phyloP scores from a whole-genome alignment of 2,797 vertebrate genomes.

The Gallinago stenura region DNA sequence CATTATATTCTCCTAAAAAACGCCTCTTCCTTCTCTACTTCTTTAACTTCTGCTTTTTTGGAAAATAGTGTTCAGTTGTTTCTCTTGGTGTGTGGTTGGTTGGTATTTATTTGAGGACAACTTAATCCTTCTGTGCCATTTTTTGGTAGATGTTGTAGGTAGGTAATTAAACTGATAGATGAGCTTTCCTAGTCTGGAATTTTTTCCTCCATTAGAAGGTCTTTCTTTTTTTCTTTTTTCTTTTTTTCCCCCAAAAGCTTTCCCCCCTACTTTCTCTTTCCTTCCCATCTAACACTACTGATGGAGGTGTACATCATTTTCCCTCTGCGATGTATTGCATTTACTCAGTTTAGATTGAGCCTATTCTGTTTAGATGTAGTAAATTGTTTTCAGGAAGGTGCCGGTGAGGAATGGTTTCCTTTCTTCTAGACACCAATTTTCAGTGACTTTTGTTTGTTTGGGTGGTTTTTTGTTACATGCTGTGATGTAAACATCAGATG shows the following conservation, averaged over 20 bases:
- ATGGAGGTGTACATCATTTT: not conserved
- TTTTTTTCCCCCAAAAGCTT: not conserved
- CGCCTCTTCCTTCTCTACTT: not conserved
- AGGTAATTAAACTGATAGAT: not conserved
- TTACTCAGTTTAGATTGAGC: slow-evolving; percentile 12
- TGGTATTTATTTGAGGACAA: not conserved
- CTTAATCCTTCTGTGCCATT: not conserved
- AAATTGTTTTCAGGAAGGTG: not conserved
- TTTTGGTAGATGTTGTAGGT: not conserved
- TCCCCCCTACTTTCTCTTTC: not conserved
- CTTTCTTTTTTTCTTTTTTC: not conserved
- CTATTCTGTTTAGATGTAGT: not conserved
- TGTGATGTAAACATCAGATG: not conserved
- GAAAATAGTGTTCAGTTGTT: not conserved
- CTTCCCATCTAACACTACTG: not conserved
- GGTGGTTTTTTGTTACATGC: not conserved
- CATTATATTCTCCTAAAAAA: not conserved
- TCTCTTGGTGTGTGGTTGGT: not conserved
- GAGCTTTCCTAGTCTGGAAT: not conserved
- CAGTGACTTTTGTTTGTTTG: not conserved
- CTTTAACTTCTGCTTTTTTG: not conserved
- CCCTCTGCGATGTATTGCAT: not conserved
- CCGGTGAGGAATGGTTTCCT: not conserved
- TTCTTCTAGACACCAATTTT: not conserved
- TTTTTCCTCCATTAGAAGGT: not conserved